These are phyloP conservation scores for Takifugu rubripes DNA, from an alignment of 2,797 vertebrate genomes.

Conservation along the genomic window DNA sequence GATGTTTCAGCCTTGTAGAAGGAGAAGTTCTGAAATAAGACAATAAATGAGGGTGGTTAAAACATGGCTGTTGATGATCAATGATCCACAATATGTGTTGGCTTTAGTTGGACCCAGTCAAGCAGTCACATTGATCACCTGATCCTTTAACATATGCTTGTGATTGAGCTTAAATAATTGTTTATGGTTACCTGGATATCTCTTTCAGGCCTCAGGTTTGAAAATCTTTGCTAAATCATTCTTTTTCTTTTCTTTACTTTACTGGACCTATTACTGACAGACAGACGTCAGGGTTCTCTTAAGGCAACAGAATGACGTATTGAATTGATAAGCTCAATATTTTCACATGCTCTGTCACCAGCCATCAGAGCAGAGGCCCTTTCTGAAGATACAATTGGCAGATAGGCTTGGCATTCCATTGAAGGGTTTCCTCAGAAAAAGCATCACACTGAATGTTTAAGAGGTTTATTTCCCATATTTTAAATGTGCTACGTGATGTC, in stretches of 20 bases:
- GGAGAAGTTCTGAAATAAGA: slow-evolving; percentile 16
- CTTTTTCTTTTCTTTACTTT: too few relatives aligned
- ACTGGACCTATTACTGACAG: too few relatives aligned
- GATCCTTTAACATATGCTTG: slow-evolving; percentile 33
- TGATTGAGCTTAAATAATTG: not conserved
- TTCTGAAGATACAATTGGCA: slow-evolving; percentile 20
- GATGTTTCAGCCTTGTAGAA: not conserved
- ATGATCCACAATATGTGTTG: slow-evolving; percentile 16
- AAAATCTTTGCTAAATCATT: too few relatives aligned
- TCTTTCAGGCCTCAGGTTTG: too few relatives aligned
- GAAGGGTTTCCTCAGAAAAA: too few relatives aligned
- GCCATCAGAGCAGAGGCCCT: slow-evolving; percentile 31
- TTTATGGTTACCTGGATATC: slow-evolving; percentile 2
- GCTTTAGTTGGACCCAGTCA: slow-evolving; percentile 36
- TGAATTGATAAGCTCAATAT: not conserved
- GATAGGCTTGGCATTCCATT: slow-evolving; percentile 3
- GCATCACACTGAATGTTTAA: slow-evolving; percentile 1
- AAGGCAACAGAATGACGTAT: not conserved
- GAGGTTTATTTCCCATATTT: slow-evolving; percentile 7
- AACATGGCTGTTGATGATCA: slow-evolving; percentile 22
- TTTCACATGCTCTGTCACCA: not conserved
- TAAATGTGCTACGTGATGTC: not conserved
- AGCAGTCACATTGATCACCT: slow-evolving; percentile 43
- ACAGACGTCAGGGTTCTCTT: too few relatives aligned
- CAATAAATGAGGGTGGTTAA: slow-evolving; percentile 12